Evolutionary conservation across 2,888 invertebrate genomes (phyloP), one percentile per base, ranked within the genome.

Genomic region (Rhingia campestris): DNA sequence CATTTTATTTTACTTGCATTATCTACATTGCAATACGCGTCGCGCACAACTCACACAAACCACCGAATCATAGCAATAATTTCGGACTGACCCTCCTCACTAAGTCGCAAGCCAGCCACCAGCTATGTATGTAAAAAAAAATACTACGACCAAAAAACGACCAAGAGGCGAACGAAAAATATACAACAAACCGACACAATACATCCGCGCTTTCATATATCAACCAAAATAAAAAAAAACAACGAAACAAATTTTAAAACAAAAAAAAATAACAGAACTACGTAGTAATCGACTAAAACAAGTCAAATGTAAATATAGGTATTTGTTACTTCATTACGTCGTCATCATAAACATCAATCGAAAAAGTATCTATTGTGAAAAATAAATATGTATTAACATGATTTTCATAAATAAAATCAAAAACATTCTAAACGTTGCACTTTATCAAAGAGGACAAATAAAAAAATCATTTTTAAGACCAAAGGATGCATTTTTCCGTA

Each of bases 51-150:
- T 70, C 35, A 64, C 77, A 70, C 70, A 77, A 56, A 61, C 77
- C 77, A 63, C 69, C 77, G 70, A 77, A 70, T 77, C 77, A 70
- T 58, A 56, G 70, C 77, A 77, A 51, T 70, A 54, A 77, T 77
- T 77, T 77, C 77, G 77, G 77, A 77, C 77, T 77, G 77, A 77
- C 77, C 77, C 77, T 77, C 77, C 77, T 77, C 77, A 77, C 77
- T 77, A 77, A 70, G 12, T 70, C 61, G 56, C 63, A 49, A 69
- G 69, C 49, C 76, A 77, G 63, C 49, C 77, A 70, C 22, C 70
- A 64, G 77, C 70, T 35, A 56, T 33, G 47, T n/a, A 45, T 9
- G 22, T 10, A 66, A 49, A 37, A 30, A 61, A 69, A 73, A 51
- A 53, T 53, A 53, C 47, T 64, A 49, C 77, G 51, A 77, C 77